phyloP scores from a whole-genome alignment of 2,888 invertebrate genomes.

The Lochmaea capreae region DNA sequence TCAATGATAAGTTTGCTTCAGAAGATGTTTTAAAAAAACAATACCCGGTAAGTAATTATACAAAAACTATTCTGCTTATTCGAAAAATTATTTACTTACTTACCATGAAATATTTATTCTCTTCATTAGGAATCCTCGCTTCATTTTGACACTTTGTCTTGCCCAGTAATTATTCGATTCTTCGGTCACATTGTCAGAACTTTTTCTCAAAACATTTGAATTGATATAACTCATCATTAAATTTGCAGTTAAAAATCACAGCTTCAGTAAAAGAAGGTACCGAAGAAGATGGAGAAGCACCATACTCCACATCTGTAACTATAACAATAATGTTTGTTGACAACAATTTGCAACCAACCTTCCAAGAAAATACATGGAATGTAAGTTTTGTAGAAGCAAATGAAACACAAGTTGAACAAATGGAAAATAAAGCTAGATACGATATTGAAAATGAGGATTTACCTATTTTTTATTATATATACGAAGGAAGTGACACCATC shows the following conservation, averaged over 20 bases:
- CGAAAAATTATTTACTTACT: no score
- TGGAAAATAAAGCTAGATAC: slow-evolving; percentile 33
- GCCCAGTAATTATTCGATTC: neutral
- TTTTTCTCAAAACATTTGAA: neutral
- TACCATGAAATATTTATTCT: no score
- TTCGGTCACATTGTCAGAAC: neutral
- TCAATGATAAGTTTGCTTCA: slow-evolving; percentile 40
- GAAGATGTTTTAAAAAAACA: slow-evolving; percentile 19
- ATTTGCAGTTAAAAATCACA: slow-evolving; percentile 42
- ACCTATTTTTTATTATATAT: slow-evolving; percentile 46
- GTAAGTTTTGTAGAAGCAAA: slow-evolving; percentile 41
- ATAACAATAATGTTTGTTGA: slow-evolving; percentile 46
- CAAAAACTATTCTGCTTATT: neutral
- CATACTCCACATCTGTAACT: slow-evolving; percentile 33
- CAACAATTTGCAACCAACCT: slow-evolving; percentile 43
- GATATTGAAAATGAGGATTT: slow-evolving; percentile 27
- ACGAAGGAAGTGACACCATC: slow-evolving; percentile 30
- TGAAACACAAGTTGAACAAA: slow-evolving; percentile 3
- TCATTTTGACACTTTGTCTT: no score
- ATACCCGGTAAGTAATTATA: slow-evolving; percentile 32
- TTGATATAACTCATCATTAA: neutral
- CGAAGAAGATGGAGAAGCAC: slow-evolving; percentile 35
- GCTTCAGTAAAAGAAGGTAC: slow-evolving; percentile 25
- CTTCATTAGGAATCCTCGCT: no score
- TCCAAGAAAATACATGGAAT: slow-evolving; percentile 33